Evolutionary conservation across 2,888 invertebrate species (phyloP).

Genomic region (Stegana nigrithorax): DNA sequence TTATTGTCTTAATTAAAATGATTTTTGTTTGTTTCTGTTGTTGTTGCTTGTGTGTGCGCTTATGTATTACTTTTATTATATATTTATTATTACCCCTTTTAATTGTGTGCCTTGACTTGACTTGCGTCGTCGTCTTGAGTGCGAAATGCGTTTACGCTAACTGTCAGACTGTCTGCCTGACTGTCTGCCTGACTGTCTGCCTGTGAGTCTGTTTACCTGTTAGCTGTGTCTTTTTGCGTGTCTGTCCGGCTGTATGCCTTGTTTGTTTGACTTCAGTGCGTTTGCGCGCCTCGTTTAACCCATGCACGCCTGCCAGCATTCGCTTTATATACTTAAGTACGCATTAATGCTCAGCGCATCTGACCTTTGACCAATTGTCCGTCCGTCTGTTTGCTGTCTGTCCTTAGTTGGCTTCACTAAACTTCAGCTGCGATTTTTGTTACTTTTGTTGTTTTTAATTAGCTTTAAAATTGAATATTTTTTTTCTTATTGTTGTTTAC

Average conservation of each 20-base stretch:
- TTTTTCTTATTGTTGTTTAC: too few species aligned
- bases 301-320: slow-evolving; percentile 43
- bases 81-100: too few species aligned
- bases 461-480: not conserved
- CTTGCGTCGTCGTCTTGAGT: too few species aligned
- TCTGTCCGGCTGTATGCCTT: not conserved
- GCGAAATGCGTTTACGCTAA: too few species aligned
- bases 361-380: not conserved
- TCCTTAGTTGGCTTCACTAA: slow-evolving; percentile 19
- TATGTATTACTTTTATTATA: too few species aligned
- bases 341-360: not conserved
- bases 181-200: not conserved
- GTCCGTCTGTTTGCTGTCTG: too few species aligned
- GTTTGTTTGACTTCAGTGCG: slow-evolving; percentile 30
- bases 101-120: slow-evolving; percentile 5
- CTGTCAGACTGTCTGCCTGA: not conserved
- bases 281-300: slow-evolving; percentile 55
- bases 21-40: not conserved
- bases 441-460: slow-evolving; percentile 7
- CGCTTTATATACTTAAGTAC: slow-evolving; percentile 22
- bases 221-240: not conserved
- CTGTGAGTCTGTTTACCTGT: not conserved
- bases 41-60: too few species aligned
- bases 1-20: slow-evolving; percentile 18
- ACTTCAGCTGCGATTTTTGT: not conserved